These are phyloP conservation scores for Cryptocheilus praepositus DNA, from an alignment of 2,888 invertebrate species.

Conservation along the genomic window DNA sequence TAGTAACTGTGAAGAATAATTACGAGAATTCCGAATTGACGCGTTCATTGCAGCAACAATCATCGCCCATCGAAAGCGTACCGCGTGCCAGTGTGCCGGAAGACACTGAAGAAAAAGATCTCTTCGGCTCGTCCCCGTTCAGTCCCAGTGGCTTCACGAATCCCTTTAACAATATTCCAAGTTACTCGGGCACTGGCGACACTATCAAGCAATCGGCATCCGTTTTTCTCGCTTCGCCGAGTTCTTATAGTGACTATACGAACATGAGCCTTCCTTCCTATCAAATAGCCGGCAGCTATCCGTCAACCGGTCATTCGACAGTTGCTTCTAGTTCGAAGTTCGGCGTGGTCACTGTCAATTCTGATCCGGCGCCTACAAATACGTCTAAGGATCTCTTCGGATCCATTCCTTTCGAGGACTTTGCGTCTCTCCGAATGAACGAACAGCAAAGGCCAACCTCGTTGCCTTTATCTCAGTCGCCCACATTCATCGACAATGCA, in stretches of 20 bases:
- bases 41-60: neutral
- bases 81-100: slow-evolving; percentile 5
- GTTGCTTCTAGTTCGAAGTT: slow-evolving; percentile 57
- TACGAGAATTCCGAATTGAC: slow-evolving; percentile 49
- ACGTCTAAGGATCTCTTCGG: slow-evolving; percentile 69
- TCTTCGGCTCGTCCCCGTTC: slow-evolving; percentile 74
- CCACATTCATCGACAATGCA: slow-evolving; percentile 60
- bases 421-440: slow-evolving; percentile 58
- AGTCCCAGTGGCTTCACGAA: slow-evolving; percentile 66
- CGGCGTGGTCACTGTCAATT: slow-evolving; percentile 65
- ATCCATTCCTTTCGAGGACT: slow-evolving; percentile 71
- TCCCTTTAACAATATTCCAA: slow-evolving; percentile 61
- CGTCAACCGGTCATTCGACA: neutral
- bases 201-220: slow-evolving; percentile 11
- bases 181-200: slow-evolving; percentile 15
- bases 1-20: slow-evolving; percentile 27
- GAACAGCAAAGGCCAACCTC: slow-evolving; percentile 65
- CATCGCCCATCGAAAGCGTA: neutral
- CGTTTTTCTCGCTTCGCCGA: slow-evolving; percentile 17
- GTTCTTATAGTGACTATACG: slow-evolving; percentile 20
- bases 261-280: slow-evolving; percentile 16
- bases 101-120: slow-evolving; percentile 60
- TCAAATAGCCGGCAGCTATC: slow-evolving; percentile 12
- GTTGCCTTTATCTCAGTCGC: slow-evolving; percentile 63
- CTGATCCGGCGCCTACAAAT: slow-evolving; percentile 46